Evolutionary conservation across 2,113 vertebrate genomes (phyloP).

Genomic region (Serilophus lunatus): DNA sequence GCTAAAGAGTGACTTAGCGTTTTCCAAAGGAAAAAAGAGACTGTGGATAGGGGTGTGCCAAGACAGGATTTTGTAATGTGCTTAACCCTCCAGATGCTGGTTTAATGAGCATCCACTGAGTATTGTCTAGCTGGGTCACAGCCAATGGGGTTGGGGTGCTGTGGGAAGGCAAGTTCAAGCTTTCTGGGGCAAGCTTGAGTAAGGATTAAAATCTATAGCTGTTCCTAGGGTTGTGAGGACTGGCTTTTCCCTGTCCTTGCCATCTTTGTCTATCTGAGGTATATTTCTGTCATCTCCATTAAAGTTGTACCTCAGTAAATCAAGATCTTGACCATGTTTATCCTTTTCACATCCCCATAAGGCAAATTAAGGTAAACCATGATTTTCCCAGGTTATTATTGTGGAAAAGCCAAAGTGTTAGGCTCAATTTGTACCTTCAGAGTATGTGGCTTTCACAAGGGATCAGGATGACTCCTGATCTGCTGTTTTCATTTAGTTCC

Average conservation of each 20-base stretch:
- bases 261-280: not conserved
- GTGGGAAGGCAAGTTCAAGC: not conserved
- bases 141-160: not conserved
- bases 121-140: not conserved
- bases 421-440: not conserved
- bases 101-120: not conserved
- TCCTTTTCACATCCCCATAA: not conserved
- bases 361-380: not conserved
- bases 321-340: not conserved
- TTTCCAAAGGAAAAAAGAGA: not conserved
- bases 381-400: not conserved
- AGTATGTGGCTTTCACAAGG: not conserved
- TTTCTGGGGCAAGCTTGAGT: not conserved
- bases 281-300: not conserved
- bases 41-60: not conserved
- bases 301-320: not conserved
- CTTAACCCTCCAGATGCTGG: not conserved
- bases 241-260: not conserved
- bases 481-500: not conserved
- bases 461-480: not conserved
- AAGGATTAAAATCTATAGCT: not conserved
- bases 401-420: not conserved
- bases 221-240: not conserved
- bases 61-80: not conserved
- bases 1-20: conserved; percentile 61